Evolutionary conservation across 2,888 invertebrate genomes (phyloP), one percentile per base, ranked within the genome.

Genomic region (Nemurella pictetii): DNA sequence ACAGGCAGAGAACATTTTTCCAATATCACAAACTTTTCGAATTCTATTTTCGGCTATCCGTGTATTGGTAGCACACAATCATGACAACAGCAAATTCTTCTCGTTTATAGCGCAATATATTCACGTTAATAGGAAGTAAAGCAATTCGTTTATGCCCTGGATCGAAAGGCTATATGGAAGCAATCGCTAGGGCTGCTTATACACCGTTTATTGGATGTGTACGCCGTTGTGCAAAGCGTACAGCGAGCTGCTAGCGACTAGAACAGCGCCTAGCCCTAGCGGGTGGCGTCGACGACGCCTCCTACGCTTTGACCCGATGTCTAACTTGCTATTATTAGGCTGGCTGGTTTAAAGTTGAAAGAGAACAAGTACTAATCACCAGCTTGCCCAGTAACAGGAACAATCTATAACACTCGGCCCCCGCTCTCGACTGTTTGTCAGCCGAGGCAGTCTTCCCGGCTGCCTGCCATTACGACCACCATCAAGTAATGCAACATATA

Each of bases 291-390:
- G 15, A 20, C 9, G 55, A 12, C 55, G 55, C 55, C 55, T 55
- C 5, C 55, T 12, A 55, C 55, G 55, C 55, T 55, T 55, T 55
- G 55, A 55, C 55, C 55, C 55, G 55, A 55, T 55, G 15, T 55
- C 55, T 55, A 55, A 75, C 75, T 75, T 75, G 75, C 75, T 75
- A 75, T 75, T 75, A 75, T 75, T 75, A 75, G 75, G 28, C 27
- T 27, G 75, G 28, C 27, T 27, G 75, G 27, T 75, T 75, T 75
- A 75, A 75, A 75, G 75, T 75, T 75, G 26, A 75, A 75, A 75
- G 75, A 75, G 75, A 28, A n/a, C 55, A 55, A 55, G 55, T 20
- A 55, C 55, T 55, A 55, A 55, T 55, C 55, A 55, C 55, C 55
- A 55, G 55, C 55, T 55, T 55, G 55, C 55, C 55, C 55, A 55